These are phyloP conservation scores for Oncopodura yosiiana DNA, from an alignment of 1,140 invertebrate genomes.

Conservation along the genomic window DNA sequence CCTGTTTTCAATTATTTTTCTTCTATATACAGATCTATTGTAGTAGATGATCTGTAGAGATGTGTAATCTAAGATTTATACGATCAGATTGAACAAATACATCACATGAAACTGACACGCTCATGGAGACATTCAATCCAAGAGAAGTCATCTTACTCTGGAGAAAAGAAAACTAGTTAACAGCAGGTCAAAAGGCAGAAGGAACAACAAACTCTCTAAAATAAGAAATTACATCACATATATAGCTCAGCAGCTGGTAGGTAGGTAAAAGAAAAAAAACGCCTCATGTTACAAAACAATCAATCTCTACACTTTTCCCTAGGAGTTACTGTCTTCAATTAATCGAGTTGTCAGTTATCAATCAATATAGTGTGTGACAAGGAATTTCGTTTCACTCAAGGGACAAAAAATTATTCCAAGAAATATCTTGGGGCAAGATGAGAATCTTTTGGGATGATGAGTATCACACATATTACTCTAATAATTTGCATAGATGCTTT, in stretches of 20 bases:
- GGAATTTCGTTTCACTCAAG: not conserved
- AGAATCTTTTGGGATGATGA: not conserved
- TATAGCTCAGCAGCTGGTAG: slow-evolving; percentile 12
- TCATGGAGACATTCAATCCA: too few relatives aligned
- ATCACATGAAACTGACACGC: too few relatives aligned
- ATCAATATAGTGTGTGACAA: slow-evolving; percentile 7
- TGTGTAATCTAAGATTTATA: too few relatives aligned
- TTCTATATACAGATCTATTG: too few relatives aligned
- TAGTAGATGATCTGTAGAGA: too few relatives aligned
- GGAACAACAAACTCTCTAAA: not conserved
- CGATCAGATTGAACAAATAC: too few relatives aligned
- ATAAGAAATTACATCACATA: not conserved
- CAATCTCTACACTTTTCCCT: slow-evolving; percentile 15
- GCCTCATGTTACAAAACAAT: slow-evolving; percentile 3
- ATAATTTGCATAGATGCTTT: not conserved
- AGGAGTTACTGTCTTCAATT: slow-evolving; percentile 21
- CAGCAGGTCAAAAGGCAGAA: not conserved
- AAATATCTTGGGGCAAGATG: not conserved
- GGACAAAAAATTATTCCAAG: not conserved
- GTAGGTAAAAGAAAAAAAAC: not conserved
- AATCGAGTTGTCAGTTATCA: slow-evolving; percentile 19
- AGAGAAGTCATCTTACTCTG: not conserved
- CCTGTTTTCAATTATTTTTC: too few relatives aligned
- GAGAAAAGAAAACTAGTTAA: not conserved
- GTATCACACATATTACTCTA: not conserved